Percentiles rank a stretch among this genome's conserved stretches.
These are phyloP conservation scores for Tachina fera DNA, from an alignment of 2,888 invertebrate genomes.

Conservation along the genomic window DNA sequence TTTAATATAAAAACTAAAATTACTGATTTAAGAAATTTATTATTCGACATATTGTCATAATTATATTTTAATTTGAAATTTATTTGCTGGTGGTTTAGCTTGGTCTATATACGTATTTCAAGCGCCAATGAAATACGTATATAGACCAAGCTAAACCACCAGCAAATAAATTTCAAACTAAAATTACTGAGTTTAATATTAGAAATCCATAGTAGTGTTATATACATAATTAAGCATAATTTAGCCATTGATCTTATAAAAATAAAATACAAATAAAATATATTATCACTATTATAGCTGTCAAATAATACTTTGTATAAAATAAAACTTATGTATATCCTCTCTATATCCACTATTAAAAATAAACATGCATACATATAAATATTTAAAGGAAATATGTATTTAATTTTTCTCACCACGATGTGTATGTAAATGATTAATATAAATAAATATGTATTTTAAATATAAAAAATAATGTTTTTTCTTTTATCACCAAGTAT, in stretches of 20 bases:
- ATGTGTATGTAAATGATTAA: constrained; percentile 61
- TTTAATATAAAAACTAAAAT: constrained; percentile 27
- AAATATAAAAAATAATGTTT: constrained; percentile 9
- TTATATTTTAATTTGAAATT: too few species aligned
- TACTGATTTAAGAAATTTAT: constrained; percentile 44
- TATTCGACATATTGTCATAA: too few species aligned
- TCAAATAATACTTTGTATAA: constrained; percentile 56
- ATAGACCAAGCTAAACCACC: too few species aligned
- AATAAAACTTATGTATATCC: constrained; percentile 34
- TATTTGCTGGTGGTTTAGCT: too few species aligned
- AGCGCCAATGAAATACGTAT: too few species aligned
- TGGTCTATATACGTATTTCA: too few species aligned
- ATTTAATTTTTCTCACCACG: constrained; percentile 48
- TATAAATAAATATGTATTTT: constrained; percentile 43
- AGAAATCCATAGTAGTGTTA: constrained; percentile 32
- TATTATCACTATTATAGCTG: constrained; percentile 41
- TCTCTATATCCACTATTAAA: constrained; percentile 40
- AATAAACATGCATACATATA: constrained; percentile 40
- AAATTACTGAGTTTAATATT: constrained; percentile 48
- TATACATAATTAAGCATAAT: constrained; percentile 42
- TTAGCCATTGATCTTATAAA: constrained; percentile 24
- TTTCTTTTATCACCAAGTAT: too few species aligned
- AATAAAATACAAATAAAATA: constrained; percentile 25
- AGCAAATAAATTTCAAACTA: too few species aligned
- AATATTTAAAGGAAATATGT: constrained; percentile 44